Conservation (phyloP, 2,113 vertebrate species). For the Pantherophis guttatus region DNA sequence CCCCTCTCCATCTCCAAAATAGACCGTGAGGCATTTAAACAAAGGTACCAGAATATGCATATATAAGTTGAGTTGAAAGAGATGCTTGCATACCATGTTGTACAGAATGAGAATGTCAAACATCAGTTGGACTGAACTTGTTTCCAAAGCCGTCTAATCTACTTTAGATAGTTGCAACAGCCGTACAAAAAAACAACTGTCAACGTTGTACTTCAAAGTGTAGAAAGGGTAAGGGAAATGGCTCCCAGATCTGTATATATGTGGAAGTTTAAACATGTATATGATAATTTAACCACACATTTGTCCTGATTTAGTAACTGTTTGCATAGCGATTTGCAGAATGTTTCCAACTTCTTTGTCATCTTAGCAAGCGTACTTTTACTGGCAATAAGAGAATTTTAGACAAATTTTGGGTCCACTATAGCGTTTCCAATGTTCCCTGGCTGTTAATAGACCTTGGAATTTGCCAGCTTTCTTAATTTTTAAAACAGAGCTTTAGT, state of each 20-base stretch:
- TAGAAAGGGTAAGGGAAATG: constrained; percentile 25
- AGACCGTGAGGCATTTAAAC: constrained; percentile 47
- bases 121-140: constrained; percentile 16
- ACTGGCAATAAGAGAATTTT: constrained; percentile 6
- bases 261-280: constrained; percentile 49
- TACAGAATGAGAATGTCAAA: constrained; percentile 3
- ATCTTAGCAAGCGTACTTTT: not conserved
- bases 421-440: not conserved
- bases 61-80: constrained; percentile 38
- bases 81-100: not conserved
- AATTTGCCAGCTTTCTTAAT: not conserved
- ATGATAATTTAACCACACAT: constrained; percentile 36
- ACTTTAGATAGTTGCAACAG: constrained; percentile 41
- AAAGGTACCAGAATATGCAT: constrained; percentile 19
- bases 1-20: constrained; percentile 28
- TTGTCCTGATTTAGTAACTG: constrained; percentile 24
- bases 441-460: not conserved
- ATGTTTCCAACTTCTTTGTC: constrained; percentile 8
- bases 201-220: constrained; percentile 24
- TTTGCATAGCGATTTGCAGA: not conserved
- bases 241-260: constrained; percentile 43
- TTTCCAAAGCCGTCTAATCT: constrained; percentile 43
- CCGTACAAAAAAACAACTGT: constrained; percentile 37
- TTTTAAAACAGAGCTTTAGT: not conserved
- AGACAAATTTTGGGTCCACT: not conserved